phyloP scores from a whole-genome alignment of 2,113 vertebrate species.

The Callospermophilus lateralis region DNA sequence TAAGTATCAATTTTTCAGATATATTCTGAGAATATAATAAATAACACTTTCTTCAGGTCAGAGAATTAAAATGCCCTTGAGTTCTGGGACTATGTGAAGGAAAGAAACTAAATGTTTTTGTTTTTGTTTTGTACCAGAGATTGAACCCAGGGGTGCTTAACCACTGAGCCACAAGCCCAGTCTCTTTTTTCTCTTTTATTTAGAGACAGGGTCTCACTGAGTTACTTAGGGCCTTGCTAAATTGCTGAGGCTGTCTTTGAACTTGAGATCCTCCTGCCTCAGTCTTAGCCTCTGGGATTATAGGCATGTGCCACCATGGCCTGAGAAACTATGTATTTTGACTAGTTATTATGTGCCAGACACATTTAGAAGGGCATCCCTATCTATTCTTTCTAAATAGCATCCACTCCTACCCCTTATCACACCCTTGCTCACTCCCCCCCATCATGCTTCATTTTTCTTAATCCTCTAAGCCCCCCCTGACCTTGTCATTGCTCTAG shows the following conservation, averaged over 20 bases:
- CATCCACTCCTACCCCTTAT: neutral
- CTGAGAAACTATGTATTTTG: neutral
- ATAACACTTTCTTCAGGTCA: neutral
- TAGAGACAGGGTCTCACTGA: too few relatives aligned
- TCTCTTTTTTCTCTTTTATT: too few relatives aligned
- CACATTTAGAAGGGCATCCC: neutral
- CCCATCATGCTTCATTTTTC: neutral
- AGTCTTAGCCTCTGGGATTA: too few relatives aligned
- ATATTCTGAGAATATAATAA: neutral
- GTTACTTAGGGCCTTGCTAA: too few relatives aligned
- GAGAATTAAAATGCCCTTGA: neutral
- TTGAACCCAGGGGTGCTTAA: too few relatives aligned
- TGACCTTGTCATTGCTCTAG: neutral
- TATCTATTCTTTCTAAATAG: neutral
- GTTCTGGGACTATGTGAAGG: neutral
- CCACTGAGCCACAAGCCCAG: too few relatives aligned
- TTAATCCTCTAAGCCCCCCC: neutral
- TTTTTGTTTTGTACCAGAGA: too few relatives aligned
- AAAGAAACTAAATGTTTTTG: neutral
- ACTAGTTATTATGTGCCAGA: neutral
- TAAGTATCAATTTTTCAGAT: slow-evolving; percentile 11
- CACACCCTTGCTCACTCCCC: neutral
- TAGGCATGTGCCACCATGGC: too few relatives aligned
- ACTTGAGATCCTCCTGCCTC: too few relatives aligned
- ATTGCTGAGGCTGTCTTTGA: too few relatives aligned